A percentile compares a stretch with the other conserved stretches of the same genome.
phyloP scores from a whole-genome alignment of 2,113 vertebrate genomes.

The Hippocampus mohnikei region DNA sequence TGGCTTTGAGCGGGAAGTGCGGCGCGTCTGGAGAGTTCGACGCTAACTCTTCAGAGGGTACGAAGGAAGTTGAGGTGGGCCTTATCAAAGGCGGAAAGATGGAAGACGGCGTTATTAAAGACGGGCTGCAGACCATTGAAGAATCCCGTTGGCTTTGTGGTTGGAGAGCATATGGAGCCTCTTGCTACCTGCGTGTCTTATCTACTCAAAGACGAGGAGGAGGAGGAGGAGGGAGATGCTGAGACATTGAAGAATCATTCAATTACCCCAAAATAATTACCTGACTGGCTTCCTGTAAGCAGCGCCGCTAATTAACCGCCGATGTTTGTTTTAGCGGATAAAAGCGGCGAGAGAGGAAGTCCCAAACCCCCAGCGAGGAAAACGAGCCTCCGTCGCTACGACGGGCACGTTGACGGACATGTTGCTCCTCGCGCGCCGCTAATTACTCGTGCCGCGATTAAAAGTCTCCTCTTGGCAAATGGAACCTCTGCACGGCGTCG shows the following conservation, averaged over 20 bases:
- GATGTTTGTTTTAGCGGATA: slow-evolving; percentile 90
- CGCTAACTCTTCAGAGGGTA: neutral
- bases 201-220: slow-evolving; percentile 49
- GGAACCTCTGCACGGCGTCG: slow-evolving; percentile 99
- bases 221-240: slow-evolving; percentile 30
- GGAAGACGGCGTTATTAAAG: slow-evolving; percentile 72
- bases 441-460: slow-evolving; percentile 99
- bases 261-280: slow-evolving; percentile 98
- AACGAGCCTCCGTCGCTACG: slow-evolving; percentile 51
- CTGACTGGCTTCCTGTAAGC: slow-evolving; percentile 97
- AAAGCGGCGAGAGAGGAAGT: slow-evolving; percentile 69
- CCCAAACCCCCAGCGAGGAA: slow-evolving; percentile 84
- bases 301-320: slow-evolving; percentile 98
- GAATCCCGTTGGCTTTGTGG: slow-evolving; percentile 74
- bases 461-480: slow-evolving; percentile 99
- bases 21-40: neutral
- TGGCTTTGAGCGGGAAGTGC: slow-evolving; percentile 32
- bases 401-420: neutral
- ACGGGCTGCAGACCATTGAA: slow-evolving; percentile 72
- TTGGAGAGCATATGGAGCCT: slow-evolving; percentile 71
- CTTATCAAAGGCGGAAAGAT: slow-evolving; percentile 73
- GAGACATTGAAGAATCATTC: slow-evolving; percentile 91
- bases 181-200: slow-evolving; percentile 68
- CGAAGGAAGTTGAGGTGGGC: neutral
- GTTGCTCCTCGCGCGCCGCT: slow-evolving; percentile 50